Conservation (phyloP, 1,140 invertebrate genomes). For the Ericerus pela region DNA sequence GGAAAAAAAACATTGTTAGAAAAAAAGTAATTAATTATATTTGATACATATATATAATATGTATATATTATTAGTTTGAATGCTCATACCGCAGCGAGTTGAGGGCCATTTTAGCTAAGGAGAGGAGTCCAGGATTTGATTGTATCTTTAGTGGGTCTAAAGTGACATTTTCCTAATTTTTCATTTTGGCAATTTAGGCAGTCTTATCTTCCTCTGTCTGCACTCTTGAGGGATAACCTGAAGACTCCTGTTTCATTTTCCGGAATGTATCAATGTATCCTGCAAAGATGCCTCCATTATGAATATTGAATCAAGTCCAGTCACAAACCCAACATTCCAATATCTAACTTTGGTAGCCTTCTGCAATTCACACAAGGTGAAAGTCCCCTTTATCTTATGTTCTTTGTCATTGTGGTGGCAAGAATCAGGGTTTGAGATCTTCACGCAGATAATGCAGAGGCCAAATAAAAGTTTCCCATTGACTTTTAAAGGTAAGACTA, state of each 20-base stretch:
- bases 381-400: constrained; percentile 28
- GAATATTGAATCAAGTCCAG: constrained; percentile 15
- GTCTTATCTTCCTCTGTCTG: constrained; percentile 22
- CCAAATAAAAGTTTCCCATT: constrained; percentile 27
- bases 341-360: constrained; percentile 29
- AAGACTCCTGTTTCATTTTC: constrained; percentile 29
- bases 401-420: constrained; percentile 26
- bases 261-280: constrained; percentile 27
- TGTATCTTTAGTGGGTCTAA: constrained; percentile 26
- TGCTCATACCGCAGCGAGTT: too few species aligned
- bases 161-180: constrained; percentile 27
- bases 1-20: too few species aligned
- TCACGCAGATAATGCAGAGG: constrained; percentile 24
- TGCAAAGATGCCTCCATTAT: constrained; percentile 24
- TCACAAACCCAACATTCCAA: constrained; percentile 31
- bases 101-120: not conserved
- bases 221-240: constrained; percentile 26
- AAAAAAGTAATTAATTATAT: too few species aligned
- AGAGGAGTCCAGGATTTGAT: not conserved
- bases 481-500: constrained; percentile 24
- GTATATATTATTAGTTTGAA: too few species aligned
- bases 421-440: constrained; percentile 4
- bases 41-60: too few species aligned
- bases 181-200: constrained; percentile 28
- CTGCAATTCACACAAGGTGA: constrained; percentile 28